phyloP scores from a whole-genome alignment of 2,888 invertebrate genomes.

The Acanthosepion esculentum region DNA sequence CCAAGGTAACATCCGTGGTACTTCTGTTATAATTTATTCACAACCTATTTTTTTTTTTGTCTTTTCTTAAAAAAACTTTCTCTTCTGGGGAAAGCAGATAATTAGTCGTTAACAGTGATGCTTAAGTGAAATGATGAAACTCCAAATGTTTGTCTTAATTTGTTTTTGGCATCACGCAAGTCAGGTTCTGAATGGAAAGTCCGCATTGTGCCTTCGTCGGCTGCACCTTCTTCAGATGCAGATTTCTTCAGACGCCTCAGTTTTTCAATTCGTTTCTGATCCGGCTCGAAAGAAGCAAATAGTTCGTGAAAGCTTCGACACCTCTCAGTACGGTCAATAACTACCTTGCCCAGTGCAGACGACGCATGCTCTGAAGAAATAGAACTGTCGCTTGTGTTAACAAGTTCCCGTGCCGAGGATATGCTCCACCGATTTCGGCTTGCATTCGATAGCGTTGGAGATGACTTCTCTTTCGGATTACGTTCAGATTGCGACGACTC shows the following conservation, averaged over 20 bases:
- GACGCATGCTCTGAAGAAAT: neutral
- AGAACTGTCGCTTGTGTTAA: constrained; percentile 34
- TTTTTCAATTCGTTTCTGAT: constrained; percentile 57
- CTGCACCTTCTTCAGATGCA: constrained; percentile 63
- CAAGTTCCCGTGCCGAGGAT: neutral
- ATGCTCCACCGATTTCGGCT: constrained; percentile 42
- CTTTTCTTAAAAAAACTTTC: neutral
- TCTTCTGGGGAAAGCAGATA: neutral
- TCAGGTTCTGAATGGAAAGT: constrained; percentile 60
- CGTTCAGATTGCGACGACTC: neutral
- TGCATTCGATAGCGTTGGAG: neutral
- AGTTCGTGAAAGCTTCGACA: constrained; percentile 70
- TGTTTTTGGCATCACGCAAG: constrained; percentile 46
- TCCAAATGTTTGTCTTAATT: neutral
- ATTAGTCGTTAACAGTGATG: neutral
- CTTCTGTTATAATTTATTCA: too few species aligned
- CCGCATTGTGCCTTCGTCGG: constrained; percentile 59
- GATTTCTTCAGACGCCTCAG: constrained; percentile 61
- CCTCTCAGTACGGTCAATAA: constrained; percentile 53
- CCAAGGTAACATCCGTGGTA: too few species aligned
- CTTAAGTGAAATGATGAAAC: neutral
- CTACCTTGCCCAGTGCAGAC: neutral
- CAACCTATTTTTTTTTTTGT: neutral
- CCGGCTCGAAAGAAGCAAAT: constrained; percentile 63
- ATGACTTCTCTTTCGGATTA: neutral